Conservation (phyloP, 2,888 invertebrate genomes). For the Habroteleia sp. region DNA sequence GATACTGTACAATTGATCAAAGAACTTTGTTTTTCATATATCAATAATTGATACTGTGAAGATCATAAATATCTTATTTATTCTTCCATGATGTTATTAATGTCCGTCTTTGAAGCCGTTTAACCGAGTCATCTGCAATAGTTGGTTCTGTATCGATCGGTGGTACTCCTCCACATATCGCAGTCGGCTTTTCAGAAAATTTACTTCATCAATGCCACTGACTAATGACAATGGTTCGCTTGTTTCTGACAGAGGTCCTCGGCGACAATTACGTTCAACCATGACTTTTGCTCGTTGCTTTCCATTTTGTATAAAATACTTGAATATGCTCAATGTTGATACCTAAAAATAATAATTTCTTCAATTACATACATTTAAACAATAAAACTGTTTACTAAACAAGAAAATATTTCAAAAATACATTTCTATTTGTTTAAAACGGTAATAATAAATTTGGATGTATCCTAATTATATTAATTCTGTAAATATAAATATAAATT, state of each 20-base stretch:
- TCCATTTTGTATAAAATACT: slow-evolving; percentile 93
- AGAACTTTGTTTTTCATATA: too few species aligned
- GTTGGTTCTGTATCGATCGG: slow-evolving; percentile 16
- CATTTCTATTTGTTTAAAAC: too few species aligned
- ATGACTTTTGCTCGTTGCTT: slow-evolving; percentile 86
- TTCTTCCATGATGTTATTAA: slow-evolving; percentile 4
- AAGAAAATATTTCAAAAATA: too few species aligned
- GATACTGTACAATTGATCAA: too few species aligned
- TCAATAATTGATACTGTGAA: too few species aligned
- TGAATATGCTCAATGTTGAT: slow-evolving; percentile 91
- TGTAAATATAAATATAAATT: too few species aligned
- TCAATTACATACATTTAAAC: too few species aligned
- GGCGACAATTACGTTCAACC: slow-evolving; percentile 81
- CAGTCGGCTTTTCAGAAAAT: slow-evolving; percentile 3
- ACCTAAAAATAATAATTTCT: slow-evolving; percentile 84
- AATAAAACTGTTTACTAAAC: too few species aligned
- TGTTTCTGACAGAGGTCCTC: slow-evolving; percentile 21
- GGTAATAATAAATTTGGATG: too few species aligned
- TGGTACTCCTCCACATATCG: slow-evolving; percentile 17
- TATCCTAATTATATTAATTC: too few species aligned
- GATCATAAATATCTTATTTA: neutral
- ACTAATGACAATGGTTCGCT: slow-evolving; percentile 31
- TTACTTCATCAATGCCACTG: slow-evolving; percentile 29
- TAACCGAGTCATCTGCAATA: slow-evolving; percentile 32
- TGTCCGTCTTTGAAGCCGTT: slow-evolving; percentile 23